These are phyloP conservation scores for Netelia fuscicornis DNA, from an alignment of 2,888 invertebrate genomes.

Conservation along the genomic window DNA sequence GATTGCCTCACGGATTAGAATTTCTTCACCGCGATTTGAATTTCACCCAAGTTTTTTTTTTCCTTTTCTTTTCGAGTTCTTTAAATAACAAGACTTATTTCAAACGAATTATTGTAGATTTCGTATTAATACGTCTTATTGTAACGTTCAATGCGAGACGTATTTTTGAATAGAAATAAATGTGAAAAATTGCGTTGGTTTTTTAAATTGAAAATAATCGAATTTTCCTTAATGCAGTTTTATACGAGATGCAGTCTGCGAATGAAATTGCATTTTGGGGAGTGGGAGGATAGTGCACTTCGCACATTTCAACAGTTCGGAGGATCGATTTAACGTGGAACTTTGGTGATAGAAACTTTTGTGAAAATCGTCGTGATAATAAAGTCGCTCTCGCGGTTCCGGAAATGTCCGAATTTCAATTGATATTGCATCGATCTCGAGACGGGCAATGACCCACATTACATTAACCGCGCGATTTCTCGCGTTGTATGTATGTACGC, in stretches of 20 bases:
- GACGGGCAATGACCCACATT: slow-evolving; percentile 62
- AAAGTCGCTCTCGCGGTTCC: not conserved
- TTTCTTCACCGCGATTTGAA: not conserved
- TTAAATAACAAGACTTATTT: not conserved
- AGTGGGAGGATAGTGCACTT: slow-evolving; percentile 27
- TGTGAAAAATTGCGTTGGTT: not conserved
- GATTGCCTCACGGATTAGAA: not conserved
- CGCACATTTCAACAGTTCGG: slow-evolving; percentile 19
- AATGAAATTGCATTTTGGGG: slow-evolving; percentile 32
- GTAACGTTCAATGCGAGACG: no score
- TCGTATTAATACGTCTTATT: no score
- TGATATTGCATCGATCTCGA: slow-evolving; percentile 56
- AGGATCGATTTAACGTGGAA: slow-evolving; percentile 27
- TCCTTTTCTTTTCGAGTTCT: not conserved
- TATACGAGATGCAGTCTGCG: slow-evolving; percentile 18
- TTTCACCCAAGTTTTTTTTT: not conserved
- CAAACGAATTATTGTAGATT: no score
- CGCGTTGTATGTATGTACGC: slow-evolving; percentile 1
- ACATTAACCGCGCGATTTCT: slow-evolving; percentile 50
- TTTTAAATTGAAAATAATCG: slow-evolving; percentile 5
- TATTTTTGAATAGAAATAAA: not conserved
- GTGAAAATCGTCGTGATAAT: slow-evolving; percentile 49
- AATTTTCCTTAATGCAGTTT: slow-evolving; percentile 16
- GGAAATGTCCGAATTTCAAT: slow-evolving; percentile 45
- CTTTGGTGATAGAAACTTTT: slow-evolving; percentile 52